Conservation (phyloP, 2,797 vertebrate genomes). For the Chelon auratus region DNA sequence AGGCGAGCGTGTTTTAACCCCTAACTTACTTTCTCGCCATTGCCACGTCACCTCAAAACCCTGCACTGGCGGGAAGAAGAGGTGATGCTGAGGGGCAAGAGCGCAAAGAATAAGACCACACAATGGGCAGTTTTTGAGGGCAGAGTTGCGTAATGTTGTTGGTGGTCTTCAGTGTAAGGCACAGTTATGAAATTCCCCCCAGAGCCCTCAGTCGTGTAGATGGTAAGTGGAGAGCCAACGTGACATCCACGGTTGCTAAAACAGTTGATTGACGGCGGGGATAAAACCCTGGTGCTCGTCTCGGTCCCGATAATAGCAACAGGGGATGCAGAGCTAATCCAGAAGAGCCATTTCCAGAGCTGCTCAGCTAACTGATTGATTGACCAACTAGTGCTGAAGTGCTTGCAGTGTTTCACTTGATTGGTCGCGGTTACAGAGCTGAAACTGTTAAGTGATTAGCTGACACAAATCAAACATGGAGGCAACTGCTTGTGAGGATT, state of each 20-base stretch:
- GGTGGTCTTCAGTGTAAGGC: conserved; percentile 64
- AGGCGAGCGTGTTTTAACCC: conserved; percentile 38
- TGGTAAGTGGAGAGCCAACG: conserved; percentile 52
- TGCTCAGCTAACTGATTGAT: neutral
- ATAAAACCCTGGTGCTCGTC: conserved; percentile 36
- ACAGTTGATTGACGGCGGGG: conserved; percentile 45
- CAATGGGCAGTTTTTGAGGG: conserved; percentile 46
- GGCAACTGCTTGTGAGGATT: neutral
- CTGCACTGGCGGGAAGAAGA: conserved; percentile 18
- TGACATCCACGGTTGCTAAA: conserved; percentile 56
- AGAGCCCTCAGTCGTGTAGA: conserved; percentile 65
- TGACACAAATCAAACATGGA: conserved; percentile 1
- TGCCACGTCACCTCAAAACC: conserved; percentile 19
- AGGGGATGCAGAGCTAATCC: neutral
- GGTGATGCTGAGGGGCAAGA: conserved; percentile 43
- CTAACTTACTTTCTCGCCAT: conserved; percentile 5
- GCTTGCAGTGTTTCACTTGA: neutral
- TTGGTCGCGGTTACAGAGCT: conserved; percentile 6
- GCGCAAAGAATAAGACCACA: conserved; percentile 44
- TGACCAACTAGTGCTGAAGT: neutral
- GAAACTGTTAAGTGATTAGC: neutral
- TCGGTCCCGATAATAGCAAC: conserved; percentile 9
- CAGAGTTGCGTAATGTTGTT: conserved; percentile 76
- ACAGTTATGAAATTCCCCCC: conserved; percentile 77
- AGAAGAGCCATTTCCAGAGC: neutral